Evolutionary conservation across 1,140 invertebrate species (phyloP).

Genomic region (Lineus longissimus): DNA sequence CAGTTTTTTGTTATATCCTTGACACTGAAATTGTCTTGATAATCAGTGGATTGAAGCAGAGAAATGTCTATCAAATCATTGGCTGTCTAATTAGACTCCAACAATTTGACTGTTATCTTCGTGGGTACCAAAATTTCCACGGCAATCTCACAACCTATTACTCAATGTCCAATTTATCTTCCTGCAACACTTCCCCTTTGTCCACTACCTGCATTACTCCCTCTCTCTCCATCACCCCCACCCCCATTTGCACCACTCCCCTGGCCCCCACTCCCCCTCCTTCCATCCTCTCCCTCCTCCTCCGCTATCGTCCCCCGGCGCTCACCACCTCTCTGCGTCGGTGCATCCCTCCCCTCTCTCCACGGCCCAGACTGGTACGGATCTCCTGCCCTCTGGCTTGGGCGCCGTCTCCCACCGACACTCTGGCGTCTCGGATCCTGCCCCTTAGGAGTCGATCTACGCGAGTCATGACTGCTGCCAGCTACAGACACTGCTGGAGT

Average conservation of each 20-base stretch:
- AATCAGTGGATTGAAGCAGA: too few species aligned
- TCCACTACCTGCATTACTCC: not conserved
- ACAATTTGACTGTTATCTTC: too few species aligned
- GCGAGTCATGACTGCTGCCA: too few species aligned
- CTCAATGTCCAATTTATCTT: not conserved
- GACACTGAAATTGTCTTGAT: too few species aligned
- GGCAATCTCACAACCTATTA: too few species aligned
- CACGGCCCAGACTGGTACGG: not conserved
- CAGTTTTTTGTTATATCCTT: too few species aligned
- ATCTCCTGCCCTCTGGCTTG: not conserved
- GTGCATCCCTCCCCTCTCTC: not conserved
- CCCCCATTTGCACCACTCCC: not conserved
- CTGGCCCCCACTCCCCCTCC: not conserved
- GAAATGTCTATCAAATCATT: too few species aligned
- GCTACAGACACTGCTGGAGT: too few species aligned
- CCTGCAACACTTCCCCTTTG: not conserved
- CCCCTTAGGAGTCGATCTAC: too few species aligned
- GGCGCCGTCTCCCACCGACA: not conserved
- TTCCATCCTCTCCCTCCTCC: not conserved
- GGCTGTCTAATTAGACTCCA: too few species aligned
- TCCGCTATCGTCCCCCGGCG: not conserved
- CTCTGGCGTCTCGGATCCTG: not conserved
- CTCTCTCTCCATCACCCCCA: conserved; percentile 6
- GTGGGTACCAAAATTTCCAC: too few species aligned
- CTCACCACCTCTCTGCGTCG: not conserved